Percentiles rank a stretch among this genome's conserved stretches.
Evolutionary conservation across 2,888 invertebrate species (phyloP).

Genomic region (Drosophila barbarae): DNA sequence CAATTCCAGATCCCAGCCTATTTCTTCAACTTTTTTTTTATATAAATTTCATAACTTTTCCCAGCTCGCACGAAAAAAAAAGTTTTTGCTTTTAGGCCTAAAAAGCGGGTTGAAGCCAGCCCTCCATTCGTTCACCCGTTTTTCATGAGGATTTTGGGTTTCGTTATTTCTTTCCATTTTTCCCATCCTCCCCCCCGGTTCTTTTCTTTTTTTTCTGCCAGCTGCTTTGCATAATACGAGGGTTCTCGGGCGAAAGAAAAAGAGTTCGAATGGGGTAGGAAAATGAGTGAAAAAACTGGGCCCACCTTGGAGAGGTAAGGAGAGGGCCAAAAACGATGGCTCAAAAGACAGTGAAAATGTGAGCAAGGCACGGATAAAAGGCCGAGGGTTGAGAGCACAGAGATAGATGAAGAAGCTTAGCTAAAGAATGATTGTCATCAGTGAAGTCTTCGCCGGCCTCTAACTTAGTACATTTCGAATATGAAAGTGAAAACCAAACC

Average conservation of each 20-base stretch:
- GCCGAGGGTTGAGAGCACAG: background rate
- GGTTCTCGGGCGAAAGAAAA: conserved; percentile 25
- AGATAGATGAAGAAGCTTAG: conserved; percentile 4
- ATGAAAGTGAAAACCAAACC: conserved; percentile 11
- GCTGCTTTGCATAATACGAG: conserved; percentile 64
- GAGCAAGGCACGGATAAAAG: conserved; percentile 6
- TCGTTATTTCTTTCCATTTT: conserved; percentile 24
- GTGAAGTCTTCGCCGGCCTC: background rate
- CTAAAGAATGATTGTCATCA: conserved; percentile 7
- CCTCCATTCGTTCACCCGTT: conserved; percentile 6
- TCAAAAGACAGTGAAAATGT: conserved; percentile 28
- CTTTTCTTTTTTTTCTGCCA: conserved; percentile 29
- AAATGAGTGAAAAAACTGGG: background rate
- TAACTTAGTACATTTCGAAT: background rate
- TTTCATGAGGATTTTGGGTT: conserved; percentile 59
- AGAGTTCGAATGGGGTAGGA: conserved; percentile 31
- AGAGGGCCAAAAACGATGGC: conserved; percentile 55
- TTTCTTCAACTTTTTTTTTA: conserved; percentile 53
- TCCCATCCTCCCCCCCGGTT: conserved; percentile 38
- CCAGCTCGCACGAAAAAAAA: conserved; percentile 53
- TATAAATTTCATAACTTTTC: conserved; percentile 58
- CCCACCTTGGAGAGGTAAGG: conserved; percentile 37
- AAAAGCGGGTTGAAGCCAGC: conserved; percentile 39
- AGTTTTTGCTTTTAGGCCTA: conserved; percentile 63
- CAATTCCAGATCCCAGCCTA: conserved; percentile 29